Conservation (phyloP, 2,888 invertebrate genomes). For the Heliconius aoede region DNA sequence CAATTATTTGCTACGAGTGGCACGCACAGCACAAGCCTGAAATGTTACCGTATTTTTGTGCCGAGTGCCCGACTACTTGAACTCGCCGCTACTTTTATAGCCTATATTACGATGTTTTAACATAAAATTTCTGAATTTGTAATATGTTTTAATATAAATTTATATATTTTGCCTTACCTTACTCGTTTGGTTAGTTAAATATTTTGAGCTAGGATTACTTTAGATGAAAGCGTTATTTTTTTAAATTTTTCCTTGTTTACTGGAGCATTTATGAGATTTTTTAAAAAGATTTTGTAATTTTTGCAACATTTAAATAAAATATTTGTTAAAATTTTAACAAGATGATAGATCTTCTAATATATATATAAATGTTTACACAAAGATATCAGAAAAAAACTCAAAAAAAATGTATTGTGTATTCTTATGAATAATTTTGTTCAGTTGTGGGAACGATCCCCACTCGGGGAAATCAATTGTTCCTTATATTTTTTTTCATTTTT, state of each 20-base stretch:
- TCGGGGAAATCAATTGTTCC: no score
- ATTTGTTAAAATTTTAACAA: no score
- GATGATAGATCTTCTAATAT: no score
- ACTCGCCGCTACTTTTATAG: slow-evolving; percentile 45
- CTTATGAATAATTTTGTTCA: no score
- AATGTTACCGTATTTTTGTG: slow-evolving; percentile 51
- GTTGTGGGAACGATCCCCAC: no score
- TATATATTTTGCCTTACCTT: neutral
- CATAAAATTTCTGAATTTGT: slow-evolving; percentile 1
- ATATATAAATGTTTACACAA: no score
- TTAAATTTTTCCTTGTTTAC: no score
- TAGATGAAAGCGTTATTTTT: neutral
- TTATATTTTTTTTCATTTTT: no score
- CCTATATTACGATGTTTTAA: slow-evolving; percentile 36
- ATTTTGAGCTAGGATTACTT: neutral
- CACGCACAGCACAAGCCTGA: slow-evolving; percentile 37
- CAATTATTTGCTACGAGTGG: slow-evolving; percentile 43
- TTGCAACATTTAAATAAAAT: no score
- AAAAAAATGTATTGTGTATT: neutral
- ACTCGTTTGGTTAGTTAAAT: neutral
- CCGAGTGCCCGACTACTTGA: slow-evolving; percentile 47
- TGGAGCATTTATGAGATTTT: no score
- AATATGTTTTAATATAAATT: neutral
- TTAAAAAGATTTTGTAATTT: no score
- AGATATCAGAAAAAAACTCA: neutral